Evolutionary conservation across 2,888 invertebrate species (phyloP), one percentile per base, ranked within the genome.

Genomic region (Ferrisia virgata): DNA sequence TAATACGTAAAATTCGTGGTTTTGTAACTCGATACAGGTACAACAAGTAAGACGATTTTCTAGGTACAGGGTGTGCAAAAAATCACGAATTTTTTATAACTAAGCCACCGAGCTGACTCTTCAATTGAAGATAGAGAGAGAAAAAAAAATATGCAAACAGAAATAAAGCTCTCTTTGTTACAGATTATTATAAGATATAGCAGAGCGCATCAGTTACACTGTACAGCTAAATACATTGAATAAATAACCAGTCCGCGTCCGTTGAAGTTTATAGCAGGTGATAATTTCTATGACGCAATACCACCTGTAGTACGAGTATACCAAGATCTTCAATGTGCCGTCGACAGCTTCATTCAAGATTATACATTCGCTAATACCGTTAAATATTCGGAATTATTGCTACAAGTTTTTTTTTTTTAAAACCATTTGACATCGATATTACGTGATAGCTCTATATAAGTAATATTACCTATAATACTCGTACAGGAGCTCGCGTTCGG

Each of bases 351-450:
- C 58, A 64, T 64, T 64, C 25, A 64, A 64, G 58, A 64, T 64
- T 64, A n/a, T n/a, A 64, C 58, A 64, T 64, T 64, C 58, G 58
- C 36, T 72, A 33, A 69, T 72, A n/a, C 72, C 72, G 72, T 72
- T 72, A 72, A 72, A 72, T 33, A 72, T 72, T 72, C 28, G 11
- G 18, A 72, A 72, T 72, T 33, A 72, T 72, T 33, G 72, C 72
- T n/a, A 72, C 72, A 64, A 25, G 58, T 64, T 64, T 64, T 43
- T 43, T 64, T 43, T 43, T 15, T 43, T 53, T 18, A 53, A 40
- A 18, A 64, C 58, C 9, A 2, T 64, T 64, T 28, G 58, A 64
- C 58, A 28, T 28, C 28, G 28, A 64, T 64, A 28, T 28, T 64
- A 53, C 53, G 53, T 53, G 53, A 53, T 1, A 64, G n/a, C n/a